phyloP scores from a whole-genome alignment of 2,888 invertebrate genomes.

The Zaprionus bogoriensis region DNA sequence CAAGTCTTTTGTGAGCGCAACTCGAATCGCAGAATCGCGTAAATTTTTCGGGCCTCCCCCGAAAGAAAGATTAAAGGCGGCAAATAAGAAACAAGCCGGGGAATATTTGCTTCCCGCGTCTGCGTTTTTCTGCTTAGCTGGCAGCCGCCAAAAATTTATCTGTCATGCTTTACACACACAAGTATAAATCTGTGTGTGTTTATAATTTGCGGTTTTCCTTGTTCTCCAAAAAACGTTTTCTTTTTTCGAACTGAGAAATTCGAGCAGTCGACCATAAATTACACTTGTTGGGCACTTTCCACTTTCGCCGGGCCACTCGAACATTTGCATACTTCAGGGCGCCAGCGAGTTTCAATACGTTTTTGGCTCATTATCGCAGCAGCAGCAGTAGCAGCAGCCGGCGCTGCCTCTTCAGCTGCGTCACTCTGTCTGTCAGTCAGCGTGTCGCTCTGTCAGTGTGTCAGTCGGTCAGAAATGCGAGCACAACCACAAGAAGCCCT shows the following conservation, averaged over 20 bases:
- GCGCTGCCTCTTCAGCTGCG: slow-evolving; percentile 42
- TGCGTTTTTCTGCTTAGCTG: slow-evolving; percentile 44
- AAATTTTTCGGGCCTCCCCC: slow-evolving; percentile 49
- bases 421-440: slow-evolving; percentile 35
- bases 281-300: slow-evolving; percentile 63
- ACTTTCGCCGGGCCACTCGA: slow-evolving; percentile 18
- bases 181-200: slow-evolving; percentile 25
- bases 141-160: slow-evolving; percentile 54
- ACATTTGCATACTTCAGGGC: slow-evolving; percentile 68
- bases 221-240: not conserved
- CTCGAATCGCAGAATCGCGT: slow-evolving; percentile 71
- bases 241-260: slow-evolving; percentile 52
- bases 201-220: slow-evolving; percentile 52
- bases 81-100: slow-evolving; percentile 50
- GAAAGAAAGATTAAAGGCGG: slow-evolving; percentile 73
- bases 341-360: slow-evolving; percentile 62
- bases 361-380: slow-evolving; percentile 64
- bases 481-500: slow-evolving; percentile 14
- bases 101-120: slow-evolving; percentile 24
- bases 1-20: slow-evolving; percentile 46
- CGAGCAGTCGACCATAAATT: slow-evolving; percentile 64
- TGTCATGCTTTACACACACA: slow-evolving; percentile 8
- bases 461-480: slow-evolving; percentile 19
- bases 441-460: slow-evolving; percentile 13
- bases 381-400: slow-evolving; percentile 23